These are phyloP conservation scores for Nephotettix cincticeps DNA, from an alignment of 1,140 invertebrate species.

Conservation along the genomic window DNA sequence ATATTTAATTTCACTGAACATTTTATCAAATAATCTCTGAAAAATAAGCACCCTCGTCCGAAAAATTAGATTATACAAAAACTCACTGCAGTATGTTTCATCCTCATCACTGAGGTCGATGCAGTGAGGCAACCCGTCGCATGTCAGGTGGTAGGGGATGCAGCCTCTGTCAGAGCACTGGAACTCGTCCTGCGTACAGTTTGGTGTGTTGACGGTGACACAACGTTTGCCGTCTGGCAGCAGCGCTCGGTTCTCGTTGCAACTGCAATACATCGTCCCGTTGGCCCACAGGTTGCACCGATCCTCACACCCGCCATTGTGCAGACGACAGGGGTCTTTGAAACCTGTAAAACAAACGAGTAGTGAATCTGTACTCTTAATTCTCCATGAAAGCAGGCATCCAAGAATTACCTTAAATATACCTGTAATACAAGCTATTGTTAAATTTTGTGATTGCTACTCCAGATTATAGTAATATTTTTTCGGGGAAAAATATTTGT, in stretches of 20 bases:
- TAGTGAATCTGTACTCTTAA: too few species aligned
- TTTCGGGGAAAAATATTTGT: too few species aligned
- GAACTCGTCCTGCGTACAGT: constrained; percentile 44
- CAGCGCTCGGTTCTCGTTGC: constrained; percentile 53
- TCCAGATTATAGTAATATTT: too few species aligned
- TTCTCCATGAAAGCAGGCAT: too few species aligned
- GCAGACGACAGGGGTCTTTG: constrained; percentile 63
- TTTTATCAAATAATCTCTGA: too few species aligned
- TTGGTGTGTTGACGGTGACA: constrained; percentile 44
- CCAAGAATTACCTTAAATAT: too few species aligned
- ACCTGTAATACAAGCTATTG: too few species aligned
- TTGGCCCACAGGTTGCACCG: constrained; percentile 58
- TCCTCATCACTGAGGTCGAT: constrained; percentile 73
- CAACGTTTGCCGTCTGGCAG: constrained; percentile 58
- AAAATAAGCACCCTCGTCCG: too few species aligned
- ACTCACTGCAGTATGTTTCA: constrained; percentile 38
- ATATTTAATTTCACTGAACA: too few species aligned
- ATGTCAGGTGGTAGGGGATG: constrained; percentile 74
- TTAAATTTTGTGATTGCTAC: too few species aligned
- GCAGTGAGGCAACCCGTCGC: constrained; percentile 74
- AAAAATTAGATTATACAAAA: not conserved
- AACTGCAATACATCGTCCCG: constrained; percentile 62
- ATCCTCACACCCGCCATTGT: constrained; percentile 77
- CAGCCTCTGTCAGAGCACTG: constrained; percentile 63
- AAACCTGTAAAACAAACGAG: too few species aligned